Conservation (phyloP, 1,140 invertebrate genomes). For the Lithobius niger region DNA sequence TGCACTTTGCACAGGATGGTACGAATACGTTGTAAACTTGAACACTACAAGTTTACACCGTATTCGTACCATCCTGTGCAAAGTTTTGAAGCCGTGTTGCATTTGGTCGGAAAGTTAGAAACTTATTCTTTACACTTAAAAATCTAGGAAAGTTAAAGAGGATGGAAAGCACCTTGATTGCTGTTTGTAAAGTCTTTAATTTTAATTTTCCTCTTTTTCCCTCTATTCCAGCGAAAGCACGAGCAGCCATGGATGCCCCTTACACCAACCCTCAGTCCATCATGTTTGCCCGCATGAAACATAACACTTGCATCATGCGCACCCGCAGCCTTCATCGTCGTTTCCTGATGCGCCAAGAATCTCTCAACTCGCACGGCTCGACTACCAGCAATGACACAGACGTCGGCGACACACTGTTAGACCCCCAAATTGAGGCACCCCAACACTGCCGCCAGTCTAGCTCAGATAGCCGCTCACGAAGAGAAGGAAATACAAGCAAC, state of each 20-base stretch:
- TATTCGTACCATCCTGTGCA: too few relatives aligned
- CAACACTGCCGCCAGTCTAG: slow-evolving; percentile 63
- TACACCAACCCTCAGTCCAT: slow-evolving; percentile 80
- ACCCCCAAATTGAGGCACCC: slow-evolving; percentile 43
- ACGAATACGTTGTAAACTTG: too few relatives aligned
- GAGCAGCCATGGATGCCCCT: slow-evolving; percentile 81
- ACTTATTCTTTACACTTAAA: too few relatives aligned
- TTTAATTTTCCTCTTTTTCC: slow-evolving; percentile 8
- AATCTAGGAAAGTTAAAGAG: too few relatives aligned
- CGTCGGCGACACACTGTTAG: neutral
- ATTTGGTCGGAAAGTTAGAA: too few relatives aligned
- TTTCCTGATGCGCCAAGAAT: slow-evolving; percentile 50
- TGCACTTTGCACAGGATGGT: too few relatives aligned
- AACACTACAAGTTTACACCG: too few relatives aligned
- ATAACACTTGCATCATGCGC: slow-evolving; percentile 84
- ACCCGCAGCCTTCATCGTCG: slow-evolving; percentile 67
- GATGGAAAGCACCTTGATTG: too few relatives aligned
- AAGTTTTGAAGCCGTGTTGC: slow-evolving; percentile 54
- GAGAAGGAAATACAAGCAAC: slow-evolving; percentile 17
- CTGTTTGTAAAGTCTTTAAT: too few relatives aligned
- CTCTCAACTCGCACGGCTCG: slow-evolving; percentile 17
- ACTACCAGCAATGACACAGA: slow-evolving; percentile 6
- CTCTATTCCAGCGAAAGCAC: slow-evolving; percentile 37
- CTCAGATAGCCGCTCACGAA: slow-evolving; percentile 48
- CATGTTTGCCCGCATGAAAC: slow-evolving; percentile 78